Percentiles rank a stretch among this genome's conserved stretches.
Evolutionary conservation across 2,888 invertebrate species (phyloP).

Genomic region (Meta bourneti): DNA sequence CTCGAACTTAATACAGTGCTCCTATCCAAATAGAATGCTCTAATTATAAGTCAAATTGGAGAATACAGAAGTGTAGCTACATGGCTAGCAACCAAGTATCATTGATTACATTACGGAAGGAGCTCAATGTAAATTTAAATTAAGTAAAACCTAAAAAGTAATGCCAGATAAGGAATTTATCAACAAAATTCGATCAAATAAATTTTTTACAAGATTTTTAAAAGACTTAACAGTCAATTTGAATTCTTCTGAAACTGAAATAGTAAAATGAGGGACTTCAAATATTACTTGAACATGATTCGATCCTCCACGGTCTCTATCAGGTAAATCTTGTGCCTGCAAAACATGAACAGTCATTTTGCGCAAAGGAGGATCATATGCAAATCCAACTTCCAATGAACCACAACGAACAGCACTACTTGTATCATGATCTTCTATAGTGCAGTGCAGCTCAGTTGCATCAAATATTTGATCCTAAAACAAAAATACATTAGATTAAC

Average conservation of each 20-base stretch:
- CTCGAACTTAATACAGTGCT: no score
- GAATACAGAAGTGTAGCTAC: no score
- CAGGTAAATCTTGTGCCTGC: constrained; percentile 90
- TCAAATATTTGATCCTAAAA: constrained; percentile 82
- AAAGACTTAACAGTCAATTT: no score
- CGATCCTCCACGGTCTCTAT: constrained; percentile 86
- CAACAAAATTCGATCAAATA: neutral
- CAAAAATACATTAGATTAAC: neutral
- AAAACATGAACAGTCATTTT: constrained; percentile 95
- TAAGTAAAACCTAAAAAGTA: no score
- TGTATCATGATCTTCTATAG: constrained; percentile 78
- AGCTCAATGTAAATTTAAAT: no score
- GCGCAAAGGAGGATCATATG: constrained; percentile 93
- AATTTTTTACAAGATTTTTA: neutral
- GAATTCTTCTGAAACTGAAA: neutral
- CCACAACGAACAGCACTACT: constrained; percentile 83
- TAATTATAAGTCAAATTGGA: no score
- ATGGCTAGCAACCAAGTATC: no score
- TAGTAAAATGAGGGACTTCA: neutral
- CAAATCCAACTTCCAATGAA: constrained; percentile 91
- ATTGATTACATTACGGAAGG: no score
- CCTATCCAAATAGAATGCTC: no score
- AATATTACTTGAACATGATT: constrained; percentile 85
- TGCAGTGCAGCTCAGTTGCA: constrained; percentile 81
- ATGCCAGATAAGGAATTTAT: no score